Conservation (phyloP, 2,797 vertebrate genomes). For the Brachyalestes nurse region DNA sequence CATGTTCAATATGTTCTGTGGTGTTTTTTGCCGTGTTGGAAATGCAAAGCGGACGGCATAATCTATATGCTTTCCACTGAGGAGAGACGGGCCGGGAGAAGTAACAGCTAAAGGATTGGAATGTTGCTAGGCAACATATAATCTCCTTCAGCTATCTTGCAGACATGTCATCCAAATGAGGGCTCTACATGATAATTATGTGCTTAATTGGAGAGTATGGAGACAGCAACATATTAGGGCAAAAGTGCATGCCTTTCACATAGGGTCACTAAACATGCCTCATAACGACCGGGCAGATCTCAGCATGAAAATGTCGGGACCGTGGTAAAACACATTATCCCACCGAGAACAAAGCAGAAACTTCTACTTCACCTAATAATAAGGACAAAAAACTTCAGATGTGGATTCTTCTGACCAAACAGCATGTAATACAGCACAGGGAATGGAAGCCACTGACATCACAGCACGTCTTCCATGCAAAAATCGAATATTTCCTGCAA, state of each 20-base stretch:
- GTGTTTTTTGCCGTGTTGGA: background rate
- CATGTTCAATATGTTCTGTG: no score
- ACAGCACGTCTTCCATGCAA: background rate
- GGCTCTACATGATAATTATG: slow-evolving; percentile 49
- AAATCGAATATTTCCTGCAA: slow-evolving; percentile 11
- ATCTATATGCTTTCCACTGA: background rate
- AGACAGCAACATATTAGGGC: slow-evolving; percentile 42
- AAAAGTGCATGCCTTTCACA: slow-evolving; percentile 48
- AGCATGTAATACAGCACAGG: background rate
- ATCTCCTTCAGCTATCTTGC: slow-evolving; percentile 49
- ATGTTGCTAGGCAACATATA: slow-evolving; percentile 58
- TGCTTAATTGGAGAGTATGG: slow-evolving; percentile 51
- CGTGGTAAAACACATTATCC: background rate
- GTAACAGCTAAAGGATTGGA: slow-evolving; percentile 41
- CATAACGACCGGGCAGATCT: slow-evolving; percentile 7
- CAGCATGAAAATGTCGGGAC: background rate
- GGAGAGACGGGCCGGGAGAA: slow-evolving; percentile 14
- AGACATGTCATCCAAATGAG: slow-evolving; percentile 43
- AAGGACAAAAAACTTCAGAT: background rate
- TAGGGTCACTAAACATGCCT: slow-evolving; percentile 24
- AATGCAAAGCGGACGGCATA: background rate
- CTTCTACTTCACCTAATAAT: background rate
- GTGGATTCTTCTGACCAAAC: background rate
- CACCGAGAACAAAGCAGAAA: background rate
- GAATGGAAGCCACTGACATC: background rate